Percentiles rank a stretch among this genome's conserved stretches.
phyloP scores from a whole-genome alignment of 2,888 invertebrate species.

The Apodemia duryi region DNA sequence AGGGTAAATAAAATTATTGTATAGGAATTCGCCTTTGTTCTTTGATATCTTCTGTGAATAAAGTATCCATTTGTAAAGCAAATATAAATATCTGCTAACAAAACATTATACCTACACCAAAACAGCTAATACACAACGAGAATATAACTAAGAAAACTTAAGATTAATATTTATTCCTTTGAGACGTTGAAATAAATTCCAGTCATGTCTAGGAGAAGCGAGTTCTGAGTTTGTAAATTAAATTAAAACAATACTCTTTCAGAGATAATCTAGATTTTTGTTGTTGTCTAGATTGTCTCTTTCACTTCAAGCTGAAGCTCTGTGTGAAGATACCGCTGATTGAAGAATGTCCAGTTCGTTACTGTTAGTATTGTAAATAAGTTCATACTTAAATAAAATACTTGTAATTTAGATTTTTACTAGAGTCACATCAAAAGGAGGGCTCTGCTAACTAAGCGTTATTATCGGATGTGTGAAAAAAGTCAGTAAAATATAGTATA shows the following conservation, averaged over 20 bases:
- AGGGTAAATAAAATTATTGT: too few species aligned
- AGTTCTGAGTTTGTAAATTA: not conserved
- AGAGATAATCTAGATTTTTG: not conserved
- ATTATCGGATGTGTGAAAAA: too few species aligned
- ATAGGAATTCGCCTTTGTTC: not conserved
- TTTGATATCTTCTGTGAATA: not conserved
- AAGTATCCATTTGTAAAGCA: not conserved
- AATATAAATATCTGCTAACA: not conserved
- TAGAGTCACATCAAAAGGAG: too few species aligned
- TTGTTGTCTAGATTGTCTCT: too few species aligned
- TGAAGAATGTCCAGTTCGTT: not conserved
- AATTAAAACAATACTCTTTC: not conserved
- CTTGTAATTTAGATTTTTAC: too few species aligned
- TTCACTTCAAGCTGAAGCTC: not conserved
- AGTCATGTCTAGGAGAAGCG: not conserved
- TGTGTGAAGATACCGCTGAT: not conserved
- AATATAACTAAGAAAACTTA: not conserved
- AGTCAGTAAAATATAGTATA: too few species aligned
- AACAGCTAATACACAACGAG: not conserved
- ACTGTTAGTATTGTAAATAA: too few species aligned
- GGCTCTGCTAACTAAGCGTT: too few species aligned
- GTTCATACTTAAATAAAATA: too few species aligned
- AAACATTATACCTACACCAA: not conserved
- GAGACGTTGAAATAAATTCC: slow-evolving; percentile 2
- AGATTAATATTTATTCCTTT: slow-evolving; percentile 11